Evolutionary conservation across 2,888 invertebrate genomes (phyloP).

Genomic region (Sacculina carcini): DNA sequence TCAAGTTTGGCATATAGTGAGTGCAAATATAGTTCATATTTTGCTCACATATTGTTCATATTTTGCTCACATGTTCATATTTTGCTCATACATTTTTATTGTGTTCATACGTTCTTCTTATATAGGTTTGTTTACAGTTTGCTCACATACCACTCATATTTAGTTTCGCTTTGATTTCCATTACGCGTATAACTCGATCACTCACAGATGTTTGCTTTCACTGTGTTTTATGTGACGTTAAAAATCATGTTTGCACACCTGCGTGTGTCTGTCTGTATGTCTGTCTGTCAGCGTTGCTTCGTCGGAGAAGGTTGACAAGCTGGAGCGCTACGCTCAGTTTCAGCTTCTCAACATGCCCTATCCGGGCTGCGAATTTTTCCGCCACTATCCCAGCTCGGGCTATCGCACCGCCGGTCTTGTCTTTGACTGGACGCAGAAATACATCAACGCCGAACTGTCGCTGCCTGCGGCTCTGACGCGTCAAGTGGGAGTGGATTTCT

Average conservation of each 20-base stretch:
- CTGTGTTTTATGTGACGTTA: neutral
- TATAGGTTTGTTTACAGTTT: no score
- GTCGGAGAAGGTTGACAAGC: constrained; percentile 55
- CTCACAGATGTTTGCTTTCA: neutral
- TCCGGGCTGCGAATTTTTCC: constrained; percentile 60
- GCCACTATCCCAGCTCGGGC: constrained; percentile 39
- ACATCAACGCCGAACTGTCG: constrained; percentile 37
- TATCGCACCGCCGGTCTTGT: constrained; percentile 36
- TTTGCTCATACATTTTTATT: no score
- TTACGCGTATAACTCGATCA: constrained; percentile 2
- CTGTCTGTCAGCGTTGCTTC: constrained; percentile 45
- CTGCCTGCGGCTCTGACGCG: neutral
- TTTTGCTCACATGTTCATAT: no score
- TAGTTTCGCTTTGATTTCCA: no score
- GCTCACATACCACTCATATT: no score
- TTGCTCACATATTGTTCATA: no score
- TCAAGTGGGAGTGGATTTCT: neutral
- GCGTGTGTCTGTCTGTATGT: no score
- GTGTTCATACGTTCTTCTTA: no score
- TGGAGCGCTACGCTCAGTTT: constrained; percentile 43
- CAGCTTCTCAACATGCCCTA: constrained; percentile 45
- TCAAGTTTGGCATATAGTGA: constrained; percentile 52
- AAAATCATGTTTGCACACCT: constrained; percentile 8
- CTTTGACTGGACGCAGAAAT: constrained; percentile 44
- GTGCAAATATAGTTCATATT: no score